Base-by-base conservation (phyloP, 2,797 vertebrate species). In the Denticeps clupeoides region DNA sequence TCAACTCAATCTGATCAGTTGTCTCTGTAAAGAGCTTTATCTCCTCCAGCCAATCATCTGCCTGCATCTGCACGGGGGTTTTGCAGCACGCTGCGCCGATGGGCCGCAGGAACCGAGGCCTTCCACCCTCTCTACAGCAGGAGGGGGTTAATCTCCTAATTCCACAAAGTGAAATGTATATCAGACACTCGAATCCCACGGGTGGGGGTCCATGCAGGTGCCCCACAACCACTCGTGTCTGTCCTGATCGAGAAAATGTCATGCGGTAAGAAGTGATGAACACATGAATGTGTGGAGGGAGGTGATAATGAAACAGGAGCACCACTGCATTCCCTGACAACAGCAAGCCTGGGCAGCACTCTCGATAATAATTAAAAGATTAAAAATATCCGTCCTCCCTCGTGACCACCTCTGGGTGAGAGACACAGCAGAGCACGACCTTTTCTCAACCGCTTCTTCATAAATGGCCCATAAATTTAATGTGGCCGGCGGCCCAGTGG, bases 371-470 rank as follows among this genome's bases (percentile, higher is more conserved):
- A 38, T 38, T 38, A 38, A 38, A 21, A 18, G 35, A 38, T 38
- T 38, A 38, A 38, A 38, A 38, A 38, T 38, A 38, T 38, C 38
- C 35, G 38, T 35, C 35, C 35, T 38, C 38, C 25, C 38, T 38
- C 35, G 38, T 38, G 21, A 18, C 35, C 35, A 38, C 35, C 38
- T 35, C 18, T 38, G 18, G 35, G 35, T 19, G 35, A 38, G 35
- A 38, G 38, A 38, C 38, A 38, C 38, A 38, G 38, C 35, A 33
- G 35, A 10, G 35, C 15, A 4, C 21, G 11, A 5, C 15, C 8
- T 18, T 9, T 35, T 38, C 38, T 38, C 35, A 38, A 38, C 21
- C 35, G 38, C 38, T 38, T 35, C 35, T 38, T 38, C 35, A 38
- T 38, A 38, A 38, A 38, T 38, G 38, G 35, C 38, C 35, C 18